phyloP scores from a whole-genome alignment of 2,797 vertebrate species.

The Benthosema pterotum region DNA sequence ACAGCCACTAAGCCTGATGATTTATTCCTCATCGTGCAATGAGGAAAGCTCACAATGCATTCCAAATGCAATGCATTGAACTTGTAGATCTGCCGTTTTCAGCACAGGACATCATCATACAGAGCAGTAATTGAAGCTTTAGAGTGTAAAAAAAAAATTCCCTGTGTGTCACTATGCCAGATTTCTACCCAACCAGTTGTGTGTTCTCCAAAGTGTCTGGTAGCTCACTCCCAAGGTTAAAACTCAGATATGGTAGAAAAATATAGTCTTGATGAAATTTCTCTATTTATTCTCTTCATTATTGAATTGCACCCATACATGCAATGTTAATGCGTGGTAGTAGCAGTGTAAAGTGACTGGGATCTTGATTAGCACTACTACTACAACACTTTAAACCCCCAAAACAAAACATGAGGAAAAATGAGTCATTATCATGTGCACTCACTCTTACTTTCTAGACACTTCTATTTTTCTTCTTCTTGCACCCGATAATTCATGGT shows the following conservation, averaged over 20 bases:
- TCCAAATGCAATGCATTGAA: no score
- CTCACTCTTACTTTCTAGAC: slow-evolving; percentile 63
- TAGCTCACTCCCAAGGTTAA: slow-evolving; percentile 71
- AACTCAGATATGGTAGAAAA: slow-evolving; percentile 87
- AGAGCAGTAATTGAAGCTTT: no score
- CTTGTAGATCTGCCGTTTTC: no score
- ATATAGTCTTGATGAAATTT: slow-evolving; percentile 83
- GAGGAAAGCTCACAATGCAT: no score
- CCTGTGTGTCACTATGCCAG: slow-evolving; percentile 19
- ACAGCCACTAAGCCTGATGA: no score
- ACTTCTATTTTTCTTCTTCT: slow-evolving; percentile 67
- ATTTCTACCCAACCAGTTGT: slow-evolving; percentile 5
- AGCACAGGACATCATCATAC: no score
- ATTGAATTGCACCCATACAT: slow-evolving; percentile 77
- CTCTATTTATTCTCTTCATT: slow-evolving; percentile 76
- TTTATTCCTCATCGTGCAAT: no score
- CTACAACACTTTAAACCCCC: slow-evolving; percentile 45
- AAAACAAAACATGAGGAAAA: slow-evolving; percentile 32
- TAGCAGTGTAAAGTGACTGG: slow-evolving; percentile 69
- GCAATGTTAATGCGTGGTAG: slow-evolving; percentile 65
- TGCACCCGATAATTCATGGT: slow-evolving; percentile 72
- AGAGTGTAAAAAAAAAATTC: no score
- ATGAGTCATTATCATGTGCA: slow-evolving; percentile 28
- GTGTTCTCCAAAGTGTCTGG: slow-evolving; percentile 51
- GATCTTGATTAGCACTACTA: slow-evolving; percentile 69